phyloP scores from a whole-genome alignment of 2,888 invertebrate genomes.

The Leptopilina syphax region DNA sequence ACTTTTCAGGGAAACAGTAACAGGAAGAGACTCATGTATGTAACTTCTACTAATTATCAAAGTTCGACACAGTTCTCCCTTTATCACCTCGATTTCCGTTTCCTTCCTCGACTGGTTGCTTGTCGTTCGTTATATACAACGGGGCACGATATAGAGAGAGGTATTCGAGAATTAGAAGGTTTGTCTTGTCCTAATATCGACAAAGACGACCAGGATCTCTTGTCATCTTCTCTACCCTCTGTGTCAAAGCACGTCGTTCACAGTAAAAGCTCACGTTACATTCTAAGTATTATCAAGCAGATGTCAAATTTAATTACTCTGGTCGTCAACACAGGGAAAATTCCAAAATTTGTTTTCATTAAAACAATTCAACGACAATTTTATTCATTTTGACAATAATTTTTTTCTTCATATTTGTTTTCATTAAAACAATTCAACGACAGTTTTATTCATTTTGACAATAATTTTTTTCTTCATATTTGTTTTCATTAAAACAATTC shows the following conservation, averaged over 20 bases:
- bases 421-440: too few relatives aligned
- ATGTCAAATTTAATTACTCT: neutral
- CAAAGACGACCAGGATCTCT: neutral
- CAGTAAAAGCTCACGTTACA: neutral
- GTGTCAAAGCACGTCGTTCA: slow-evolving; percentile 10
- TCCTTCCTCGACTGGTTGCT: slow-evolving; percentile 21
- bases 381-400: too few relatives aligned
- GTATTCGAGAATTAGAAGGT: slow-evolving; percentile 26
- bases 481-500: too few relatives aligned
- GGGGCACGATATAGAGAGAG: neutral
- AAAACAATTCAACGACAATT: too few relatives aligned
- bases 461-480: too few relatives aligned
- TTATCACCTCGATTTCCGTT: slow-evolving; percentile 22
- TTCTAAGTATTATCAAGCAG: neutral
- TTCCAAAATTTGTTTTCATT: too few relatives aligned
- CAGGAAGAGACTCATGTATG: slow-evolving; percentile 24
- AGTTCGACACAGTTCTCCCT: slow-evolving; percentile 49
- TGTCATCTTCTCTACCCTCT: slow-evolving; percentile 9
- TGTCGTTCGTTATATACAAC: neutral
- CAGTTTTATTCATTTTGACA: too few relatives aligned
- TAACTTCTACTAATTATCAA: slow-evolving; percentile 54
- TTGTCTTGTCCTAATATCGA: slow-evolving; percentile 28
- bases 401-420: too few relatives aligned
- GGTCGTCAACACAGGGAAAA: neutral
- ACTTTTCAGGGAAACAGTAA: slow-evolving; percentile 41